These are phyloP conservation scores for Zosterops pallidus DNA, from an alignment of 2,113 vertebrate genomes.

Conservation along the genomic window DNA sequence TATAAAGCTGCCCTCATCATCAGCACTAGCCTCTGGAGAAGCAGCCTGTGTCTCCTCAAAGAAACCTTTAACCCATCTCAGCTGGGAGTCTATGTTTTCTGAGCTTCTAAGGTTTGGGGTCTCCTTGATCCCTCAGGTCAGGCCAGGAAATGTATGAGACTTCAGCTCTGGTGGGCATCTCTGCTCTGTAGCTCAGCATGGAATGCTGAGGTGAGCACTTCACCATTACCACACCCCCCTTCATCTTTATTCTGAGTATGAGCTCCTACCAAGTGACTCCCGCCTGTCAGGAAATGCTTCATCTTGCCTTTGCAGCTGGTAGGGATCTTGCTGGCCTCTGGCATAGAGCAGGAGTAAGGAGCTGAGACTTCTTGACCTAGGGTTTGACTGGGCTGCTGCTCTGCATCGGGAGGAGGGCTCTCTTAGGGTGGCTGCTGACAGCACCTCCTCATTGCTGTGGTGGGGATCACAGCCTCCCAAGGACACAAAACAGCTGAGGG, in stretches of 20 bases:
- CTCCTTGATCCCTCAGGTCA: not conserved
- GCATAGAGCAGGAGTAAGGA: not conserved
- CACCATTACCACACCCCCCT: not conserved
- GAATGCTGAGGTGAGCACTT: accelerated
- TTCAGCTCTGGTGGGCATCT: not conserved
- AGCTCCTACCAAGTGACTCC: not conserved
- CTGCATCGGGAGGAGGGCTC: accelerated
- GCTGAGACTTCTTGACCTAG: not conserved
- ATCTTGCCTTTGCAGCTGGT: not conserved
- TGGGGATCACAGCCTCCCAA: not conserved
- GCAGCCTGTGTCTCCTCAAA: not conserved
- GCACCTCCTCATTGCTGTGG: not conserved
- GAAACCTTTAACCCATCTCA: not conserved
- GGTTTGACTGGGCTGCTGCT: not conserved
- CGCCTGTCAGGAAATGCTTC: not conserved
- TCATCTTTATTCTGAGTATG: not conserved
- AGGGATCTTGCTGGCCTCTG: not conserved
- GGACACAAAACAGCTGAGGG: not conserved
- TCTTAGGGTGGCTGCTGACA: not conserved
- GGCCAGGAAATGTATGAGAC: not conserved
- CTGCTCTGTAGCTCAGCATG: not conserved
- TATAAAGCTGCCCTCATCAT: not conserved
- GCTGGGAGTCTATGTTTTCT: not conserved
- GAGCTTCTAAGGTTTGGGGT: not conserved
- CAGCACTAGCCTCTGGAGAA: not conserved